Conservation (phyloP, 2,888 invertebrate genomes). For the Mesochorus sp. region DNA sequence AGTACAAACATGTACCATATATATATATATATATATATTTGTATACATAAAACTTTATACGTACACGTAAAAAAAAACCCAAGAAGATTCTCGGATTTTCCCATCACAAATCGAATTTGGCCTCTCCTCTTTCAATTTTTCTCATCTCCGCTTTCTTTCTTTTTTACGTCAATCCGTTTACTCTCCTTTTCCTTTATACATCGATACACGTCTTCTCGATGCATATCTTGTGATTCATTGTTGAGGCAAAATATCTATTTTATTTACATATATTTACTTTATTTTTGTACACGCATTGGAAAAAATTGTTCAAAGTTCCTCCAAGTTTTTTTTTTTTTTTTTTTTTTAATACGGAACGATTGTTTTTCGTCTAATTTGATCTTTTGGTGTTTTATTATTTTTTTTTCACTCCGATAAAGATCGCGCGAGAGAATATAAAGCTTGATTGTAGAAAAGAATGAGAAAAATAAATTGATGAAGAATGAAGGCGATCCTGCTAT, state of each 20-base stretch:
- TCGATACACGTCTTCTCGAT: conserved; percentile 35
- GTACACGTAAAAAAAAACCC: no score
- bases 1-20: not conserved
- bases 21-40: no score
- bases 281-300: not conserved
- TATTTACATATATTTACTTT: not conserved
- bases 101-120: conserved; percentile 39
- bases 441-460: not conserved
- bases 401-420: not conserved
- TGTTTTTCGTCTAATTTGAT: not conserved
- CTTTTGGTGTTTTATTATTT: not conserved
- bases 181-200: conserved; percentile 12
- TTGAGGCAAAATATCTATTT: conserved; percentile 25
- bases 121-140: not conserved
- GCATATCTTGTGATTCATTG: conserved; percentile 1
- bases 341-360: conserved; percentile 2
- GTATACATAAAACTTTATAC: not conserved
- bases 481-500: conserved; percentile 8
- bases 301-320: no score
- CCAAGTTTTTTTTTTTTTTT: not conserved
- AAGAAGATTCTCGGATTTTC: conserved; percentile 27
- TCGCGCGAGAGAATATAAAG: not conserved
- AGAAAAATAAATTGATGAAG: not conserved
- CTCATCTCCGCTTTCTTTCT: conserved; percentile 18
- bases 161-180: conserved; percentile 28